These are phyloP conservation scores for Onychostruthus taczanowskii DNA, from an alignment of 2,113 vertebrate species.

Conservation along the genomic window DNA sequence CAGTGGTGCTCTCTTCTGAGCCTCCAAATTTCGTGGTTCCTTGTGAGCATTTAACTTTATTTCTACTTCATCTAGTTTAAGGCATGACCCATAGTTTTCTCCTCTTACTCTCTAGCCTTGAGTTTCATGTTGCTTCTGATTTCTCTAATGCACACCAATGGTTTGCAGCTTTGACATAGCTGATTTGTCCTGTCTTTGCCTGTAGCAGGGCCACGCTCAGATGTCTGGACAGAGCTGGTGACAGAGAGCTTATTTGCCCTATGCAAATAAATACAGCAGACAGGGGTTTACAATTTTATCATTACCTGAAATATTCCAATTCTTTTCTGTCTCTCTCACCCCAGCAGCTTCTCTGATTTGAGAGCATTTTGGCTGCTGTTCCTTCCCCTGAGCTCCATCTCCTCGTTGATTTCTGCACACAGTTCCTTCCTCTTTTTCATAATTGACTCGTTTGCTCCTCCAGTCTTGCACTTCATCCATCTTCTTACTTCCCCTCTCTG, in stretches of 20 bases:
- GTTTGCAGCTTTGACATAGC: background rate
- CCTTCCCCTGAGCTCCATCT: constrained; percentile 41
- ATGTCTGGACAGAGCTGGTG: background rate
- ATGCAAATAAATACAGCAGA: background rate
- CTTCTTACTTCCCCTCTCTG: constrained; percentile 53
- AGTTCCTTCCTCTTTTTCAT: constrained; percentile 24
- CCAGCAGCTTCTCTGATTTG: background rate
- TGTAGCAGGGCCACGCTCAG: background rate
- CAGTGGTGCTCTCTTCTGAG: background rate
- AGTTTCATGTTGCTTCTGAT: background rate
- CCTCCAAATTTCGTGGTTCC: background rate
- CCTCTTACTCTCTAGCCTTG: background rate
- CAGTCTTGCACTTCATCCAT: constrained; percentile 60
- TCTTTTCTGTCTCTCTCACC: background rate
- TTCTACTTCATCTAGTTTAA: background rate
- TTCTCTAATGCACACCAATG: background rate
- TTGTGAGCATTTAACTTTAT: background rate
- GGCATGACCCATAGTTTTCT: background rate
- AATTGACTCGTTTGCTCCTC: constrained; percentile 51
- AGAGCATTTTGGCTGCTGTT: constrained; percentile 16
- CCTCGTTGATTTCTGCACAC: background rate
- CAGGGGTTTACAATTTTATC: background rate
- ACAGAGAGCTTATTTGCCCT: background rate
- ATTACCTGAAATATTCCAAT: background rate
- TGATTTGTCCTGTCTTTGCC: background rate